These are phyloP conservation scores for Cryptomyrus ogoouensis DNA, from an alignment of 2,113 vertebrate species.

Conservation along the genomic window DNA sequence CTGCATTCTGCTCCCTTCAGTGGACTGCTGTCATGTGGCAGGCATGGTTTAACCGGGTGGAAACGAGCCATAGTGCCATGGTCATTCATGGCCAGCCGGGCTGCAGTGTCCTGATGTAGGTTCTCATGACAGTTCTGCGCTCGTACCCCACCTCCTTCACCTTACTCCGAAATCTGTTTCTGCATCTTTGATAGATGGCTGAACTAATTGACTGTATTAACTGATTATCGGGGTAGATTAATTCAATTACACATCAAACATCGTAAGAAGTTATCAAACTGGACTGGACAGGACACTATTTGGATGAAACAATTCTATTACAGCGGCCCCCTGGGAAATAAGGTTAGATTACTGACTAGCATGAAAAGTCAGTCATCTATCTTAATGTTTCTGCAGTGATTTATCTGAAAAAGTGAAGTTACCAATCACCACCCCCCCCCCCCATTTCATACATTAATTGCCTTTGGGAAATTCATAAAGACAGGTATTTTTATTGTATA, in stretches of 20 bases:
- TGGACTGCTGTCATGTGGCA: neutral
- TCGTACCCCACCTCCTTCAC: neutral
- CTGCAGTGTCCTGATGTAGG: neutral
- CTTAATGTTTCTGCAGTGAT: neutral
- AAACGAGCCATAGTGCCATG: neutral
- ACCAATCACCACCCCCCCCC: neutral
- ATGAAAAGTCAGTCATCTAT: slow-evolving; percentile 8
- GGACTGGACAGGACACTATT: slow-evolving; percentile 38
- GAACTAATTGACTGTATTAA: slow-evolving; percentile 61
- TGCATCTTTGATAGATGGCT: slow-evolving; percentile 16
- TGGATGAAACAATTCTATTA: slow-evolving; percentile 44
- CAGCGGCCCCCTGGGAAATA: slow-evolving; percentile 30
- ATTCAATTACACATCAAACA: slow-evolving; percentile 61
- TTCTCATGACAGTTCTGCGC: neutral
- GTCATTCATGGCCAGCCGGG: neutral
- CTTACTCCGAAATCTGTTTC: neutral
- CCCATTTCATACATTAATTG: neutral
- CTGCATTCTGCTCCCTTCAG: neutral
- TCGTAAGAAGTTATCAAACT: slow-evolving; percentile 48
- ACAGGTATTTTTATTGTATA: neutral
- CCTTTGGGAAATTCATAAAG: neutral
- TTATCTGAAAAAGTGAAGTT: neutral
- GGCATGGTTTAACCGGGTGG: neutral
- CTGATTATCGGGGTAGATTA: slow-evolving; percentile 58
- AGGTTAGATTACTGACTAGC: neutral